These are phyloP conservation scores for Ceyx margarethae DNA, from an alignment of 2,113 vertebrate species.

Conservation along the genomic window DNA sequence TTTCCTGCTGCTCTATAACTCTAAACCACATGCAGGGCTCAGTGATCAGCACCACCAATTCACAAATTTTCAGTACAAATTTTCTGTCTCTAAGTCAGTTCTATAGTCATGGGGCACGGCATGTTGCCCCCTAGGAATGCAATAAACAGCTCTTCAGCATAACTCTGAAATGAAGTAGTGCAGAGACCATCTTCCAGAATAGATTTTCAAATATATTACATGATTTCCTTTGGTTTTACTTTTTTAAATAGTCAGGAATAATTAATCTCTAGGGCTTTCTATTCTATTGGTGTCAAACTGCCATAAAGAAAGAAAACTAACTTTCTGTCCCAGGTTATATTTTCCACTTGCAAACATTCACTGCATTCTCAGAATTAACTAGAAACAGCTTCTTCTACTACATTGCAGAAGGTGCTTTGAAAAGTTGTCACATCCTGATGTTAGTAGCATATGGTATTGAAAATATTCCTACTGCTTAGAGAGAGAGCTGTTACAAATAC, in stretches of 20 bases:
- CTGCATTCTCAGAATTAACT: not conserved
- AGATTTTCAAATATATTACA: not conserved
- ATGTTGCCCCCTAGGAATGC: not conserved
- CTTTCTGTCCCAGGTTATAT: not conserved
- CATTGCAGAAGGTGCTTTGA: slow-evolving; percentile 17
- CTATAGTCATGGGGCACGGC: not conserved
- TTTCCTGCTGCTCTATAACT: not conserved
- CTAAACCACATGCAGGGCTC: not conserved
- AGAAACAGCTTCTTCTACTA: slow-evolving; percentile 14
- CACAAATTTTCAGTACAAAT: not conserved
- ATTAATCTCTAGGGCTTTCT: not conserved
- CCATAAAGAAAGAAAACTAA: not conserved
- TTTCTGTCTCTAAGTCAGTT: not conserved
- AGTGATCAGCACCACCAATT: not conserved
- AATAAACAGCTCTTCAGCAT: not conserved
- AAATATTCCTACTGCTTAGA: slow-evolving; percentile 35
- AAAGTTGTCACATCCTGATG: slow-evolving; percentile 59
- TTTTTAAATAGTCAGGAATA: not conserved
- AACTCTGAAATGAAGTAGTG: not conserved
- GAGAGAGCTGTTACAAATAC: slow-evolving; percentile 31
- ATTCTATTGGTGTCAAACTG: not conserved
- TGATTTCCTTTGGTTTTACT: not conserved
- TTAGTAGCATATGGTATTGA: slow-evolving; percentile 52
- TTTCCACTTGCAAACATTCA: slow-evolving; percentile 1
- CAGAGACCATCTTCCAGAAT: not conserved